Conservation (phyloP, 2,797 vertebrate species). For the Aldrovandia affinis region DNA sequence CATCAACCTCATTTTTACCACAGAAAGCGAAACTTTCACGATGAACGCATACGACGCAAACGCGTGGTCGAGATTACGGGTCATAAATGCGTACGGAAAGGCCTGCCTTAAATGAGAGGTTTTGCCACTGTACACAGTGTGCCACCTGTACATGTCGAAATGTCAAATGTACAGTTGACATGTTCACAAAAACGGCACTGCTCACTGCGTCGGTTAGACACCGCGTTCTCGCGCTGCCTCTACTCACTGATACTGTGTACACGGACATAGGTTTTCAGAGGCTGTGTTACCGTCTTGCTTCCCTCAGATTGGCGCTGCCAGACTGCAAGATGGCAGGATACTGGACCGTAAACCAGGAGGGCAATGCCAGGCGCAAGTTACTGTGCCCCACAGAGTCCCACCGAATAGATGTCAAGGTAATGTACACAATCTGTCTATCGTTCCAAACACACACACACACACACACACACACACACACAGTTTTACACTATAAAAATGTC, state of each 20-base stretch:
- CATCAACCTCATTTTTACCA: neutral
- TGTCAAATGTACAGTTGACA: no score
- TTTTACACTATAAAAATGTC: neutral
- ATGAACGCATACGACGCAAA: neutral
- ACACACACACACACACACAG: no score
- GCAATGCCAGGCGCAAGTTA: conserved; percentile 76
- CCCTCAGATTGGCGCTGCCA: conserved; percentile 86
- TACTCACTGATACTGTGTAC: neutral
- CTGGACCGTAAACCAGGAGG: conserved; percentile 82
- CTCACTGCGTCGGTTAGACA: neutral
- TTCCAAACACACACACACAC: neutral
- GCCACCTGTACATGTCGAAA: no score
- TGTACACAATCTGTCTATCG: conserved; percentile 21
- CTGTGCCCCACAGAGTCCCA: conserved; percentile 86
- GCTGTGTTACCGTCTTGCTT: neutral
- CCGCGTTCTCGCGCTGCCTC: neutral
- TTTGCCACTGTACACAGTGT: no score
- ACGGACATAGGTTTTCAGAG: neutral
- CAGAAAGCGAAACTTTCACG: neutral
- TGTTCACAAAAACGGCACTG: no score
- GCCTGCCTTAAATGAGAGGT: no score
- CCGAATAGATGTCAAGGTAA: conserved; percentile 86
- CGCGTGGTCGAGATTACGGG: no score
- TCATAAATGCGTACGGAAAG: no score
- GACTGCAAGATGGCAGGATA: conserved; percentile 85